Evolutionary conservation across 1,140 invertebrate genomes (phyloP).

Genomic region (Polyergus mexicanus): DNA sequence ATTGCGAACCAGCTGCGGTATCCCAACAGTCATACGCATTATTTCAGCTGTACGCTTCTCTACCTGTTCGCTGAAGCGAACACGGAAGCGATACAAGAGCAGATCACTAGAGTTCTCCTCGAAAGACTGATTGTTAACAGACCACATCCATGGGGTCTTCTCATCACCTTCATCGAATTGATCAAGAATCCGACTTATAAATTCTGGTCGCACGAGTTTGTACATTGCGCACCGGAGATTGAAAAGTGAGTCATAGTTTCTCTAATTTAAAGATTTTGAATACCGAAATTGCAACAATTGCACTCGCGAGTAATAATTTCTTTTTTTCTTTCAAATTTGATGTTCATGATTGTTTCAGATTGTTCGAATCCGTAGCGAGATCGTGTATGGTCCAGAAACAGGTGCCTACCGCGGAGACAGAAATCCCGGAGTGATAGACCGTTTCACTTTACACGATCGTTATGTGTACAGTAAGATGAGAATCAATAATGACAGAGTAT

Average conservation of each 20-base stretch:
- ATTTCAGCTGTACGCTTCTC: slow-evolving; percentile 98
- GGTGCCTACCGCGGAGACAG: slow-evolving; percentile 87
- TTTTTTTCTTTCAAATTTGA: slow-evolving; percentile 3
- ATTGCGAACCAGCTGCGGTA: slow-evolving; percentile 99
- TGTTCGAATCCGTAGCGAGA: slow-evolving; percentile 97
- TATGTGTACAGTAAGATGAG: slow-evolving; percentile 84
- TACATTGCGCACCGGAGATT: slow-evolving; percentile 99
- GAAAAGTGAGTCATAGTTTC: slow-evolving; percentile 92
- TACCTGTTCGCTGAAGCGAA: slow-evolving; percentile 99
- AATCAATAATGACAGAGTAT: slow-evolving; percentile 77
- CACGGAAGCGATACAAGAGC: slow-evolving; percentile 97
- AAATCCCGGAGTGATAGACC: slow-evolving; percentile 88
- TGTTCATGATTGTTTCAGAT: slow-evolving; percentile 86
- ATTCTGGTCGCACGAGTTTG: slow-evolving; percentile 99
- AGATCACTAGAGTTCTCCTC: slow-evolving; percentile 96
- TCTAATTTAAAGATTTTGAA: neutral
- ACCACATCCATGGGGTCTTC: slow-evolving; percentile 99
- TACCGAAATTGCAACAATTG: neutral
- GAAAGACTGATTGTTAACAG: slow-evolving; percentile 99
- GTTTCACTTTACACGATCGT: slow-evolving; percentile 79
- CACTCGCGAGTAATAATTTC: neutral
- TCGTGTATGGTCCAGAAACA: slow-evolving; percentile 96
- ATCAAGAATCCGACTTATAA: slow-evolving; percentile 99
- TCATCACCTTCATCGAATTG: slow-evolving; percentile 99
- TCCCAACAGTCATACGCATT: slow-evolving; percentile 99